A percentile compares a stretch with the other conserved stretches of the same genome.
These are phyloP conservation scores for Euphydryas editha DNA, from an alignment of 2,888 invertebrate species.

Conservation along the genomic window DNA sequence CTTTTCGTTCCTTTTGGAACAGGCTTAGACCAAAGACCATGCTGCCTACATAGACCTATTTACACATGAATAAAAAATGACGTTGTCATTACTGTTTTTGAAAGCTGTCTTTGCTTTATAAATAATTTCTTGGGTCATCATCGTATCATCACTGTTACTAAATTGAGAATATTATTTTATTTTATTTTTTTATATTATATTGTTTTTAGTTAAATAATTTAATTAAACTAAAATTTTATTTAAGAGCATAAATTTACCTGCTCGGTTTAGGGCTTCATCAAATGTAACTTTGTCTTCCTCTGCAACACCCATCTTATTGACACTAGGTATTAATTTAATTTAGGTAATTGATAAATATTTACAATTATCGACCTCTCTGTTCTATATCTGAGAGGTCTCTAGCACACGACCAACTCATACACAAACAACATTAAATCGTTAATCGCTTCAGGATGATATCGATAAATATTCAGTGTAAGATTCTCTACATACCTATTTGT, in stretches of 20 bases:
- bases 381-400: not conserved
- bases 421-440: not conserved
- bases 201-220: no score
- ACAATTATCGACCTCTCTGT: not conserved
- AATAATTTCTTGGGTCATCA: no score
- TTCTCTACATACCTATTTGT: not conserved
- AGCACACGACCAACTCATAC: not conserved
- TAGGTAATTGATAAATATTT: constrained; percentile 1
- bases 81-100: no score
- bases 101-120: no score
- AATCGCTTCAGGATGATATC: constrained; percentile 9
- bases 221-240: no score
- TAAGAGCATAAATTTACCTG: constrained; percentile 40
- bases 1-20: no score
- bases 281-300: constrained; percentile 41
- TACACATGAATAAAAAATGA: no score
- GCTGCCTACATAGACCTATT: no score
- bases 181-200: no score
- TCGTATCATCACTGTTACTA: no score
- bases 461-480: not conserved
- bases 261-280: constrained; percentile 42
- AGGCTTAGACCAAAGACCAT: no score
- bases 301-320: constrained; percentile 26
- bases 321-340: not conserved
- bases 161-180: no score